Base-by-base conservation (phyloP, 2,888 invertebrate species). In the Lycaena phlaeas region DNA sequence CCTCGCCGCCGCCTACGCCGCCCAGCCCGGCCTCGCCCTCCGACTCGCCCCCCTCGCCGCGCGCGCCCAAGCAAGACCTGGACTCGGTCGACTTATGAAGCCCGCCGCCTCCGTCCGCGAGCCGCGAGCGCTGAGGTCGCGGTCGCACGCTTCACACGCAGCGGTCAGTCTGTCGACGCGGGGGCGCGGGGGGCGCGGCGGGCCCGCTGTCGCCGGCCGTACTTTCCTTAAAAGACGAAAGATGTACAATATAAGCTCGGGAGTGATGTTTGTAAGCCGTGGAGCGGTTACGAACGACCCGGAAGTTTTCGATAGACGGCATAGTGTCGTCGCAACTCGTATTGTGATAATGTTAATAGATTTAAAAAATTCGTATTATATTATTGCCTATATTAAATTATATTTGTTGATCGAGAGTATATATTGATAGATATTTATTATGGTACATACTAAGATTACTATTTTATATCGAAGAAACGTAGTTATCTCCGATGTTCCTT, bases 31-130 rank as follows among this genome's bases (percentile, higher is more conserved):
- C 52, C 41, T 43, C 53, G 38, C 54, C 62, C 41, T 42, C 50
- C 7, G 22, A 22, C 18, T 27, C 57, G 40, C 77, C 53, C 50
- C 72, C 53, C 63, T 82, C 70, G 68, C 66, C 82, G 36, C 86
- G 89, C 50, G 90, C 91, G 43, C 91, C 91, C 50, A 89, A 88
- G 56, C 91, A 91, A 78, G 90, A 90, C 75, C 85, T 91, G 62
- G 91, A 90, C 70, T 90, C 91, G 36, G 89, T 90, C 53, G 90
- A 91, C 81, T 86, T 91, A 67, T 91, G 87, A 76, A 61, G 49
- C 43, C 39, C 25, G 37, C 41, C 28, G 40, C 41, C 6, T 14
- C 12, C 29, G 37, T 27, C 41, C 22, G 27, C 17, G 15, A n/a
- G n/a, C n/a, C 17, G 34, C 4, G 38, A n/a, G 37, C 36, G 38